Evolutionary conservation across 2,888 invertebrate genomes (phyloP), one percentile per base, ranked within the genome.

Genomic region (Harpalus rubripes): DNA sequence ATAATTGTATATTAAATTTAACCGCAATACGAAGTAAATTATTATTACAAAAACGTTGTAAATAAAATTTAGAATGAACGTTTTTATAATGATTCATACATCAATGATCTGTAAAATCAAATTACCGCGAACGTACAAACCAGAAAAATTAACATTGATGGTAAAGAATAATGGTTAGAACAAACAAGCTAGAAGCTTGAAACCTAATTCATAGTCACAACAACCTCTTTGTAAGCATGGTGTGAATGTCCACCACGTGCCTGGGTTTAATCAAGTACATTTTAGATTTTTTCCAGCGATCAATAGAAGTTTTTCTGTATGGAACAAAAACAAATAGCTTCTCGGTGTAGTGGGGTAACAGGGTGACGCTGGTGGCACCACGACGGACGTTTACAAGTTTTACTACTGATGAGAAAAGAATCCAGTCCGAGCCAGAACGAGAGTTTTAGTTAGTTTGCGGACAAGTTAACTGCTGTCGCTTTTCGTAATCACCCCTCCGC

Each of bases 391-490:
- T 85, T 85, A 85, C 80, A 85, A 85, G 85, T 86, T 86, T 86
- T 86, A 85, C 86, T 86, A 86, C 86, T 86, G 86, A 86, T 86
- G 86, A 86, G 86, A 86, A 86, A 86, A 86, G 86, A 86, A 86
- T 86, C 85, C 78, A 85, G 86, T 86, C 56, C 84, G 84, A 68
- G 86, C 80, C 80, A 79, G 83, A 86, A 86, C 82, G 86, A 82
- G 86, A 86, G 86, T 86, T 86, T 86, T 85, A 86, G 85, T 86
- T 85, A 86, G 86, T 86, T 86, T 86, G 85, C 72, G 79, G 85
- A 80, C 80, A 85, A 85, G 80, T 85, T 85, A 85, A 85, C 85
- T 85, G 72, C 85, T 72, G 78, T 63, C 84, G 84, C 65, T 84
- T 78, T 76, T 63, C 76, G 84, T 78, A 84, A 78, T 84, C 84